Evolutionary conservation across 2,113 vertebrate species (phyloP), one percentile per base, ranked within the genome.

Genomic region (Poeciliopsis retropinna): DNA sequence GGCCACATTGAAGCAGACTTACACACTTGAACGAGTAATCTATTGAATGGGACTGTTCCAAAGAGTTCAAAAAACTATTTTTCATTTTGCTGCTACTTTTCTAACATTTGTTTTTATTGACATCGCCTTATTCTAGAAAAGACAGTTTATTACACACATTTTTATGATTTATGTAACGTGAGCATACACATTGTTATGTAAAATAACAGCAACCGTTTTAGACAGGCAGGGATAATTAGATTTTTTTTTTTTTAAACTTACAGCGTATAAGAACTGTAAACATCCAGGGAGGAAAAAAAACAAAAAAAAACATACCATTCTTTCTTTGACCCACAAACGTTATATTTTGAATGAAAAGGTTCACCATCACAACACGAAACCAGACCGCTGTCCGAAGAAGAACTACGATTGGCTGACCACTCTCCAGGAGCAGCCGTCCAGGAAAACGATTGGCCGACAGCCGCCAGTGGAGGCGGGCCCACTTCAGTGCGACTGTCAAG

Each of bases 341-440:
- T 79, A 30, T 72, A 79, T 87, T 93, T 88, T 93, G 92, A 94
- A 94, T 93, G 91, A 91, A 89, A 89, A 74, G 79, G 68, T 67
- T 87, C 71, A 61, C 68, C 92, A 78, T 92, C 91, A 91, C 88
- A 70, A 88, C 86, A 88, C 75, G 1, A 67, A 80, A 85, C 54
- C 87, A 34, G 86, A 78, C 90, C 82, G 72, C 76, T 75, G 64
- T 62, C 70, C 14, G 37, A 28, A 28, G 22, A 25, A 44, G 84
- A 67, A 73, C 63, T 8, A 57, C 41, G 77, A 87, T 91, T 91
- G 86, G 91, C n/a, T 39, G 1, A 39, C 39, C 1, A 0, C 67
- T 2, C 66, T 27, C 39, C 54, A 32, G 79, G 79, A 75, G 85
- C 85, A 67, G 76, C 1, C 3, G 62, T 0, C 0, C 64, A 22